phyloP scores from a whole-genome alignment of 2,888 invertebrate genomes.

The Diarsia dahlii region DNA sequence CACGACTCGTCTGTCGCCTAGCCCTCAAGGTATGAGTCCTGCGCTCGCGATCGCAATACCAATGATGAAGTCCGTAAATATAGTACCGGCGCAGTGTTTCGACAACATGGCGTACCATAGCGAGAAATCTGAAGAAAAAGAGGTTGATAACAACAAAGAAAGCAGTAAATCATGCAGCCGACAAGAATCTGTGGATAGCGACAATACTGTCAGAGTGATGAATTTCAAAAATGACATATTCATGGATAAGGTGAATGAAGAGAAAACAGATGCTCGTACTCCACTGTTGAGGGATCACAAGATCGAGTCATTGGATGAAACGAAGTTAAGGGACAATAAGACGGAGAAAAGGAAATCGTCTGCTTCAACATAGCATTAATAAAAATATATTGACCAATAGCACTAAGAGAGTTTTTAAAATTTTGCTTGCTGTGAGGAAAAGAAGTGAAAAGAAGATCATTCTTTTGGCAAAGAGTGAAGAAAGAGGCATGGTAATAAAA shows the following conservation, averaged over 20 bases:
- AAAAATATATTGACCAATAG: slow-evolving; percentile 78
- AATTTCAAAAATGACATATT: slow-evolving; percentile 85
- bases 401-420: slow-evolving; percentile 69
- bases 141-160: slow-evolving; percentile 68
- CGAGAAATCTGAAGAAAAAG: slow-evolving; percentile 79
- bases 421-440: slow-evolving; percentile 47
- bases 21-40: slow-evolving; percentile 92
- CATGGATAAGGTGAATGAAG: slow-evolving; percentile 79
- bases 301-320: slow-evolving; percentile 88
- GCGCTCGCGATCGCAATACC: slow-evolving; percentile 91
- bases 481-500: slow-evolving; percentile 15
- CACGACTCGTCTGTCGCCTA: slow-evolving; percentile 92
- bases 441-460: slow-evolving; percentile 6
- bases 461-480: slow-evolving; percentile 22
- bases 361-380: slow-evolving; percentile 84
- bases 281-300: slow-evolving; percentile 86
- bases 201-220: slow-evolving; percentile 82
- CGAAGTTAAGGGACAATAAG: slow-evolving; percentile 85
- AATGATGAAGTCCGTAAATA: slow-evolving; percentile 91
- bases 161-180: slow-evolving; percentile 79
- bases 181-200: slow-evolving; percentile 83
- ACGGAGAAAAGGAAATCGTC: slow-evolving; percentile 88
- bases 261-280: slow-evolving; percentile 86
- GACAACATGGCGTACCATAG: slow-evolving; percentile 88
- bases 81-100: slow-evolving; percentile 87